phyloP scores from a whole-genome alignment of 2,113 vertebrate species.

The Herpetotheres cachinnans region DNA sequence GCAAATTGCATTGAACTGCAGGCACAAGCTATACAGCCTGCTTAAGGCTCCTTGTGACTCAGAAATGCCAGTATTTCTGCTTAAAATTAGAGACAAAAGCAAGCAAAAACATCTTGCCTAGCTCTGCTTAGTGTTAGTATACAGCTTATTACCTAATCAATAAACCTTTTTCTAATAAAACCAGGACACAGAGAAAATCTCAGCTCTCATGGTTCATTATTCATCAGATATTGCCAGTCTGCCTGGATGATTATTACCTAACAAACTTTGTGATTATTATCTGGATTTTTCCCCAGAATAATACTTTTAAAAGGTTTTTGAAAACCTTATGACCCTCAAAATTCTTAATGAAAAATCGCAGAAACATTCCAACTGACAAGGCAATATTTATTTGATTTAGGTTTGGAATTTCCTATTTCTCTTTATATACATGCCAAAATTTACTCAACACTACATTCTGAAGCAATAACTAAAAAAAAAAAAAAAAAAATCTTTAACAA shows the following conservation, averaged over 20 bases:
- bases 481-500: not conserved
- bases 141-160: not conserved
- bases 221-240: not conserved
- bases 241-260: not conserved
- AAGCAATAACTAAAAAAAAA: not conserved
- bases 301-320: not conserved
- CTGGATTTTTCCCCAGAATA: not conserved
- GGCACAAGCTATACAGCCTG: not conserved
- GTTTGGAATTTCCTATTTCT: not conserved
- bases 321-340: not conserved
- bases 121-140: not conserved
- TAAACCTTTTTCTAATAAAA: slow-evolving; percentile 8
- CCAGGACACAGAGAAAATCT: not conserved
- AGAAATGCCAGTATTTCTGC: not conserved
- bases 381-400: not conserved
- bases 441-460: not conserved
- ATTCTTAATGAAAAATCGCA: not conserved
- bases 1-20: not conserved
- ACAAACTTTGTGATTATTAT: not conserved
- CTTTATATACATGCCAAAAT: not conserved
- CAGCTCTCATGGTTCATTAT: not conserved
- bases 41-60: not conserved
- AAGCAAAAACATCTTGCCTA: not conserved
- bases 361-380: not conserved
- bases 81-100: not conserved